These are phyloP conservation scores for Caretta caretta DNA, from an alignment of 2,113 vertebrate genomes.

Conservation along the genomic window DNA sequence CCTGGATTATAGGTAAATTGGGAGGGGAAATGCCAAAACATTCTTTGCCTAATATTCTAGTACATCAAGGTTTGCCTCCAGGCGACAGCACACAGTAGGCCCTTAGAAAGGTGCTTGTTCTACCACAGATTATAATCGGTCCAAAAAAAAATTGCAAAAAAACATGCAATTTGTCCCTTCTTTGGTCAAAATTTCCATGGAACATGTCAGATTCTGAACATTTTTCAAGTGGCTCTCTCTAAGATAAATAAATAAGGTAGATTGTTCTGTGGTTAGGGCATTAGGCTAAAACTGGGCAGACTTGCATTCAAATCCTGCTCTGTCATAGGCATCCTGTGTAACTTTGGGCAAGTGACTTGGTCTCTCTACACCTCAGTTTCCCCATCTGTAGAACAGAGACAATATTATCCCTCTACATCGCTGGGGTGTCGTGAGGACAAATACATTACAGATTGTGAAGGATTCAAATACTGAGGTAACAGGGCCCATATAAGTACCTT, in stretches of 20 bases:
- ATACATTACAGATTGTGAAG: fast-evolving
- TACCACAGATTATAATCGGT: not conserved
- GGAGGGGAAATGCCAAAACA: not conserved
- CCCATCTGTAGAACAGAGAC: not conserved
- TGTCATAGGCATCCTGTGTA: not conserved
- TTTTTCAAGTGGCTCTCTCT: not conserved
- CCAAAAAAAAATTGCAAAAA: not conserved
- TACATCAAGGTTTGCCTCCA: not conserved
- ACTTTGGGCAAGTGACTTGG: not conserved
- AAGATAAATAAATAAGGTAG: not conserved
- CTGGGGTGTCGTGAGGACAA: not conserved
- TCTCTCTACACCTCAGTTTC: not conserved
- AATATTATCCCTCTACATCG: not conserved
- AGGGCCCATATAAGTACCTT: not conserved
- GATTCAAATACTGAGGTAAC: not conserved
- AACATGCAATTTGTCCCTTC: not conserved
- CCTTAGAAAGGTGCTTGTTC: not conserved
- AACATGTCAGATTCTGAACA: not conserved
- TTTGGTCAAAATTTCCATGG: not conserved
- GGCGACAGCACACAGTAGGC: not conserved
- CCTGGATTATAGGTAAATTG: not conserved
- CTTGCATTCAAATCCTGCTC: not conserved
- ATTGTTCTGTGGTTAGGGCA: not conserved
- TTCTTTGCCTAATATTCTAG: not conserved
- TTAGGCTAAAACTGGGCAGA: not conserved